Percentiles rank a stretch among this genome's conserved stretches.
Evolutionary conservation across 2,113 vertebrate genomes (phyloP).

Genomic region (Erpornis zantholeuca): DNA sequence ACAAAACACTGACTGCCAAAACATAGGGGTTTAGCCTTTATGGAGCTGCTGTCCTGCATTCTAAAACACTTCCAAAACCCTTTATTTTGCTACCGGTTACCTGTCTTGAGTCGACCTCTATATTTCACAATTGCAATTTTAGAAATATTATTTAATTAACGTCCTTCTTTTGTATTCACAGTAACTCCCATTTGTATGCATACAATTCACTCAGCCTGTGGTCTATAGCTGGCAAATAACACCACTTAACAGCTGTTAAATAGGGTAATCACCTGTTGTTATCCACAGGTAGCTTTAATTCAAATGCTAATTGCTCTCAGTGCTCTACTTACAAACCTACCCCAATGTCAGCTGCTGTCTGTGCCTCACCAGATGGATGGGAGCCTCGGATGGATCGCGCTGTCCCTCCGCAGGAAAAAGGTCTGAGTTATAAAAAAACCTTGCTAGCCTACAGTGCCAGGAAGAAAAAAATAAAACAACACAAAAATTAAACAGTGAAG

Average conservation of each 20-base stretch:
- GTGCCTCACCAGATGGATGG: constrained; percentile 36
- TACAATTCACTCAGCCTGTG: constrained; percentile 28
- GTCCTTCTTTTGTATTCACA: background rate
- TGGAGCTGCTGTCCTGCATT: background rate
- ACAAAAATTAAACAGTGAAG: background rate
- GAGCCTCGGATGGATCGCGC: background rate
- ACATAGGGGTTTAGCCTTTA: background rate
- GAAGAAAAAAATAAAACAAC: background rate
- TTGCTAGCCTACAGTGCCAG: background rate
- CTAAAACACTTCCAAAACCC: background rate
- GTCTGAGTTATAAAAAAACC: background rate
- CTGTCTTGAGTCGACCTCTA: background rate
- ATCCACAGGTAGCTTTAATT: constrained; percentile 73
- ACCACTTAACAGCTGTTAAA: constrained; percentile 74
- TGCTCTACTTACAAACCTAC: constrained; percentile 57
- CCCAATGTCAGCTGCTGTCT: constrained; percentile 32
- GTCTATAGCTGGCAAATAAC: constrained; percentile 53
- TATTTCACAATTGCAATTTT: background rate
- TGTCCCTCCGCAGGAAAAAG: background rate
- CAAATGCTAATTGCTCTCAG: constrained; percentile 71
- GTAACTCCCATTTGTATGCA: constrained; percentile 31
- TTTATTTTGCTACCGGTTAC: background rate
- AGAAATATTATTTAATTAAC: constrained; percentile 34
- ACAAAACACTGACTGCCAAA: background rate
- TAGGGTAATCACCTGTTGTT: constrained; percentile 69